Evolutionary conservation across 2,113 vertebrate genomes (phyloP).

Genomic region (Dicaeum eximium): DNA sequence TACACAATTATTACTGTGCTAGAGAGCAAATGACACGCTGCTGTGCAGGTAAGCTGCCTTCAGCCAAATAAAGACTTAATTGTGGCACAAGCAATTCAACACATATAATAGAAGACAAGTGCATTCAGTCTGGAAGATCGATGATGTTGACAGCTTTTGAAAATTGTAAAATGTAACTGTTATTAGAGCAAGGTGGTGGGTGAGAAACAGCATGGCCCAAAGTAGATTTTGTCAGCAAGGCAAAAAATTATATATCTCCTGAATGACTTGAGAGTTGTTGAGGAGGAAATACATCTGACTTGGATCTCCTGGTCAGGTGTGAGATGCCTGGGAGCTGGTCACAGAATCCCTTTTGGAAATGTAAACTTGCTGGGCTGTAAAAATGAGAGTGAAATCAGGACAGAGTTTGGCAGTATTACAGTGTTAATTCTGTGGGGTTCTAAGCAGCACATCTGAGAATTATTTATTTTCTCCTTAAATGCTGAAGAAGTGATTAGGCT

Average conservation of each 20-base stretch:
- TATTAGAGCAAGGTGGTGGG: constrained; percentile 8
- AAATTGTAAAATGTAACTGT: constrained; percentile 11
- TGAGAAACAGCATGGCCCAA: neutral
- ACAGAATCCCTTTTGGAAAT: neutral
- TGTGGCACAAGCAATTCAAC: constrained; percentile 4
- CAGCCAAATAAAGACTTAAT: constrained; percentile 39
- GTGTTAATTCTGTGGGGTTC: neutral
- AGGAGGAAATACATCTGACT: neutral
- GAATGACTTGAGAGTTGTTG: neutral
- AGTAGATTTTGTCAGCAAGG: neutral
- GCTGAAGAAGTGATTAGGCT: neutral
- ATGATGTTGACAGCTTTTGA: constrained; percentile 32
- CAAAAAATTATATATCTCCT: neutral
- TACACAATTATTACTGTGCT: neutral
- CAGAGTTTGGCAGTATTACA: neutral
- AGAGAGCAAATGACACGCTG: neutral
- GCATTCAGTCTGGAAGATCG: neutral
- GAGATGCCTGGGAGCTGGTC: neutral
- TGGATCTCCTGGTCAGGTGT: neutral
- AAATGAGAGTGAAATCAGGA: neutral
- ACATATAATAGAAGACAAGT: neutral
- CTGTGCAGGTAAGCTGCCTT: neutral
- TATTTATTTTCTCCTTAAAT: neutral
- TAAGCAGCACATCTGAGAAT: neutral
- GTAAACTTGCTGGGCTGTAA: neutral